Conservation (phyloP, 1,140 invertebrate species). For the Maniola jurtina region DNA sequence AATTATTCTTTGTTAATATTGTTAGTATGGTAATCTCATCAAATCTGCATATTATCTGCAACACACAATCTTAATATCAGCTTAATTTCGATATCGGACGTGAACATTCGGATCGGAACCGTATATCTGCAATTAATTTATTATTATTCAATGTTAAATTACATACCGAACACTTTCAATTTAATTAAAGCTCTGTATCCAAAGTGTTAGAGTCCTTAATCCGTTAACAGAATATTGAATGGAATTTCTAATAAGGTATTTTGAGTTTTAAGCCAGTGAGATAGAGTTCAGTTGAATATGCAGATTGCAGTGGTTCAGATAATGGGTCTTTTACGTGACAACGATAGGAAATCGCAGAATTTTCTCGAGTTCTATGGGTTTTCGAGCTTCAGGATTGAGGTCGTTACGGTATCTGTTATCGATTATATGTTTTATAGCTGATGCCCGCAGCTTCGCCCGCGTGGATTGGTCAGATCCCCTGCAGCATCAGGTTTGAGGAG, state of each 20-base stretch:
- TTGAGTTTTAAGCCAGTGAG: neutral
- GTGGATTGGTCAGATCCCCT: too few species aligned
- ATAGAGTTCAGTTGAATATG: neutral
- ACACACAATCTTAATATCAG: neutral
- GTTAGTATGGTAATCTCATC: too few species aligned
- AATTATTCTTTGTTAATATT: too few species aligned
- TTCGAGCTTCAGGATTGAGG: neutral
- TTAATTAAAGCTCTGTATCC: neutral
- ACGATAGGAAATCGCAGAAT: slow-evolving; percentile 43
- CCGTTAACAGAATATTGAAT: neutral
- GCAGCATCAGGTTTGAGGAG: too few species aligned
- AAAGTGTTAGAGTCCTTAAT: slow-evolving; percentile 9
- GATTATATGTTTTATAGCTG: neutral
- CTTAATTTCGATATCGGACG: neutral
- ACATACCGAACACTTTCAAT: neutral
- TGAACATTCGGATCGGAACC: neutral
- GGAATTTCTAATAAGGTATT: neutral
- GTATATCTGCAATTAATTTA: slow-evolving; percentile 16
- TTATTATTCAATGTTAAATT: slow-evolving; percentile 16
- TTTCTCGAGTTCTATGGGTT: slow-evolving; percentile 12
- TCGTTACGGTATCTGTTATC: slow-evolving; percentile 1
- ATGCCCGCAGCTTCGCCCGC: too few species aligned
- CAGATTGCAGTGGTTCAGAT: slow-evolving; percentile 7
- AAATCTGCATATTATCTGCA: too few species aligned
- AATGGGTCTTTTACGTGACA: slow-evolving; percentile 46